Conservation (phyloP, 2,888 invertebrate species). For the Xestobium rufovillosum region DNA sequence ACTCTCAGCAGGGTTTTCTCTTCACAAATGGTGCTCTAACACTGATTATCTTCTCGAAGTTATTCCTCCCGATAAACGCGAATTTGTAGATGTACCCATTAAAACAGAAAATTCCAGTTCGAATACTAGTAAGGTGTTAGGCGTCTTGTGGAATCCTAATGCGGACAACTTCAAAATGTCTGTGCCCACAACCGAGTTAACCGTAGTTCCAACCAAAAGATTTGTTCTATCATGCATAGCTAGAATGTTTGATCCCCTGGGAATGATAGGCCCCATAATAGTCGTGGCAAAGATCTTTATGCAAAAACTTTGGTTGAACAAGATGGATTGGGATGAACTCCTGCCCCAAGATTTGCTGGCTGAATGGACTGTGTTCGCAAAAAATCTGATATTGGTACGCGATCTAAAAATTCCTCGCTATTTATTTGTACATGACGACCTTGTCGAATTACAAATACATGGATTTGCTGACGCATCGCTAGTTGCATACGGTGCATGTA, state of each 20-base stretch:
- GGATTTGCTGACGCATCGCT: slow-evolving; percentile 17
- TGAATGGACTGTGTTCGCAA: too few relatives aligned
- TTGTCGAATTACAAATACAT: too few relatives aligned
- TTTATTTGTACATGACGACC: too few relatives aligned
- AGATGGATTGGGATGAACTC: slow-evolving; percentile 16
- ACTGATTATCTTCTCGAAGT: slow-evolving; percentile 4
- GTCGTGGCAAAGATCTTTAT: slow-evolving; percentile 19
- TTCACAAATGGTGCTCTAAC: slow-evolving; percentile 19
- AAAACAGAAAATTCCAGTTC: too few relatives aligned
- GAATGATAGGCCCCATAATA: slow-evolving; percentile 15
- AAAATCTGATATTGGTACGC: too few relatives aligned
- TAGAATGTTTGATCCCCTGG: slow-evolving; percentile 18
- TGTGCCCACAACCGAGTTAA: too few relatives aligned
- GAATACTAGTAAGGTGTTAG: too few relatives aligned
- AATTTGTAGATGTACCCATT: too few relatives aligned
- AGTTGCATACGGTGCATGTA: slow-evolving; percentile 14
- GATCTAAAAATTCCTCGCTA: too few relatives aligned
- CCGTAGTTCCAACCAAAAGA: slow-evolving; percentile 12
- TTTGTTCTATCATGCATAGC: slow-evolving; percentile 13
- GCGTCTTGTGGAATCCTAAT: slow-evolving; percentile 11
- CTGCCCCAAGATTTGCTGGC: slow-evolving; percentile 3
- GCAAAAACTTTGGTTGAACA: slow-evolving; percentile 16
- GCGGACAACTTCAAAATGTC: too few relatives aligned
- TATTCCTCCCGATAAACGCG: too few relatives aligned
- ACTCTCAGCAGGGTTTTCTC: slow-evolving; percentile 5